Base-by-base conservation (phyloP, 2,888 invertebrate species). In the Coecobrya sp. region DNA sequence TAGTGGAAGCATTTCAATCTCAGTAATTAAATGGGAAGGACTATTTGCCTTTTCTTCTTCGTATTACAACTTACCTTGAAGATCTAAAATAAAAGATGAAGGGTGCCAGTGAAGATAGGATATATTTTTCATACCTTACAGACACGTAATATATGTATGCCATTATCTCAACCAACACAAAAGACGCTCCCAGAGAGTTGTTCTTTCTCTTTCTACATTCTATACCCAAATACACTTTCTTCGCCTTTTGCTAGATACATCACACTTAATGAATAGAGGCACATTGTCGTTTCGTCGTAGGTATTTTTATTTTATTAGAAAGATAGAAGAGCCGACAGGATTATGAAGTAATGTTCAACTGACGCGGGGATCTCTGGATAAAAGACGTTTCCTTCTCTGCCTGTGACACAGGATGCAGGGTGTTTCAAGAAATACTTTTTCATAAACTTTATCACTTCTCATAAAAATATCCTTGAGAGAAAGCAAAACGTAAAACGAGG, bases 191-290 rank as follows among this genome's bases (percentile, higher is more conserved):
- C 52, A n/a, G 52, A 52, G 52, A 27, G 22, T 25, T 49, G 73
- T 42, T 76, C 73, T 22, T 45, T 45, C 13, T 36, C n/a, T 16
- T 42, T 36, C 70, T 19, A 2, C 16, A 27, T 25, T 10, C 25
- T 13, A 8, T 79, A 36, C 19, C 62, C 62, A n/a, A n/a, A n/a
- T n/a, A n/a, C n/a, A 62, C 30, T 79, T 49, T 59, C 36, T 36
- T 62, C 30, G 25, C 22, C 8, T 82, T 62, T 82, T 19, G 36
- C 27, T n/a, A 79, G 22, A 62, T 36, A 62, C 42, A 36, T 62
- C 62, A 36, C 59, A 59, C 59, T 82, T 59, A 82, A 82, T 82
- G 62, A 82, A 82, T 36, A n/a, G 62, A 62, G 36, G 59, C 36
- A 5, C 59, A 82, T 59, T 59, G 59, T 82, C 59, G 13, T 82